Conservation (phyloP, 2,888 invertebrate genomes). For the Rhagium mordax region DNA sequence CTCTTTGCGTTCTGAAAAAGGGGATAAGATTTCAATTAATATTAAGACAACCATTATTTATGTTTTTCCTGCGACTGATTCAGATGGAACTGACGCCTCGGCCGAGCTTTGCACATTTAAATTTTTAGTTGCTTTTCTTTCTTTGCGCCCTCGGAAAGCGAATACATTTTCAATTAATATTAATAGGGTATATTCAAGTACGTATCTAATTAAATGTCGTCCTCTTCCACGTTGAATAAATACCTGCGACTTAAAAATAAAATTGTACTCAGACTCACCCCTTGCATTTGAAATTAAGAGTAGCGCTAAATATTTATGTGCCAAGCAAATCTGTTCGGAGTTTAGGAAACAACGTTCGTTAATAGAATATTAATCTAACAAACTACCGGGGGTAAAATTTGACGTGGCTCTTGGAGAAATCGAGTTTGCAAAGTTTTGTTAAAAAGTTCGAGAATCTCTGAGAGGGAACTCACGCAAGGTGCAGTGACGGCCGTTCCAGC, state of each 20-base stretch:
- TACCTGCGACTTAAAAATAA: constrained; percentile 10
- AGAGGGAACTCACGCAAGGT: constrained; percentile 87
- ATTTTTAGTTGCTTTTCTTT: neutral
- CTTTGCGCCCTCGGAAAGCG: neutral
- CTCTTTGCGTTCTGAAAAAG: no score
- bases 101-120: neutral
- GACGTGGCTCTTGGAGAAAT: constrained; percentile 44
- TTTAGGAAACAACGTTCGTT: constrained; percentile 53
- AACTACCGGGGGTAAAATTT: constrained; percentile 48
- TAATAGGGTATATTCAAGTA: constrained; percentile 7
- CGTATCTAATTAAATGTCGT: constrained; percentile 14
- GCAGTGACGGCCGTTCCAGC: constrained; percentile 99
- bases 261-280: neutral
- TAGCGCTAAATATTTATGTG: constrained; percentile 41
- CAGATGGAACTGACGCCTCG: neutral
- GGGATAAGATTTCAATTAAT: neutral
- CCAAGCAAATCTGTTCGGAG: constrained; percentile 50
- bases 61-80: constrained; percentile 29
- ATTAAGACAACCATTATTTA: neutral
- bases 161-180: constrained; percentile 5
- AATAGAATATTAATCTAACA: constrained; percentile 59
- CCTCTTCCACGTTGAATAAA: neutral
- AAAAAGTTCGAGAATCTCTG: constrained; percentile 20
- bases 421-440: constrained; percentile 37
- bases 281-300: constrained; percentile 7